phyloP scores from a whole-genome alignment of 2,797 vertebrate species.

The Pseudopleuronectes americanus region DNA sequence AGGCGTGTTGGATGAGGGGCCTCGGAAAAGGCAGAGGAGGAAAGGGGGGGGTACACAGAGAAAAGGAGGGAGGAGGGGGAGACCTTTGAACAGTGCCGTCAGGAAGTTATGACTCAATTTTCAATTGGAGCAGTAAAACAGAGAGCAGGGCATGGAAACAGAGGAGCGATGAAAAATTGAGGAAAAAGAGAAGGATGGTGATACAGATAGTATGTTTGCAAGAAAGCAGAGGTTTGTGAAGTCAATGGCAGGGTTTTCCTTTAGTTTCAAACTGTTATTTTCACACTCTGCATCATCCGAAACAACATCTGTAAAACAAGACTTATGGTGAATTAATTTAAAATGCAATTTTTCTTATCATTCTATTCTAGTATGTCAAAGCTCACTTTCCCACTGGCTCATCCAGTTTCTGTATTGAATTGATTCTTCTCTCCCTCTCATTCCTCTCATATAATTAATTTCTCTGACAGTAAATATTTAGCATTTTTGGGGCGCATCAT shows the following conservation, averaged over 20 bases:
- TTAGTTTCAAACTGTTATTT: neutral
- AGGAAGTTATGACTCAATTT: slow-evolving; percentile 85
- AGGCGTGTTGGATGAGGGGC: slow-evolving; percentile 79
- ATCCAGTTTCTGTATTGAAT: neutral
- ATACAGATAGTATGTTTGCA: slow-evolving; percentile 40
- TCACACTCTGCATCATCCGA: neutral
- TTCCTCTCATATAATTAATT: neutral
- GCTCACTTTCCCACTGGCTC: neutral
- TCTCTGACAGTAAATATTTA: neutral
- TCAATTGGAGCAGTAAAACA: slow-evolving; percentile 65
- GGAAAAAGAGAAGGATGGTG: slow-evolving; percentile 21
- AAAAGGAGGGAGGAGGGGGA: slow-evolving; percentile 35
- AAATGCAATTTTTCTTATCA: neutral
- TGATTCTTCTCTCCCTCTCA: neutral
- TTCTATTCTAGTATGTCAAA: neutral
- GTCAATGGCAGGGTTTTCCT: neutral
- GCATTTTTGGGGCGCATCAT: neutral
- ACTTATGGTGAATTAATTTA: neutral
- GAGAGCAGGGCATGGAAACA: slow-evolving; percentile 35
- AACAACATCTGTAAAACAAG: neutral
- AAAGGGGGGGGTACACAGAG: slow-evolving; percentile 51
- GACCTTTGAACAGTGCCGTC: slow-evolving; percentile 80
- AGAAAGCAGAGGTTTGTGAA: slow-evolving; percentile 36
- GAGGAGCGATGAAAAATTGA: slow-evolving; percentile 34
- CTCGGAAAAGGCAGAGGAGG: slow-evolving; percentile 74